Evolutionary conservation across 2,797 vertebrate genomes (phyloP), one percentile per base, ranked within the genome.

Genomic region (Sebastes wilsoni): DNA sequence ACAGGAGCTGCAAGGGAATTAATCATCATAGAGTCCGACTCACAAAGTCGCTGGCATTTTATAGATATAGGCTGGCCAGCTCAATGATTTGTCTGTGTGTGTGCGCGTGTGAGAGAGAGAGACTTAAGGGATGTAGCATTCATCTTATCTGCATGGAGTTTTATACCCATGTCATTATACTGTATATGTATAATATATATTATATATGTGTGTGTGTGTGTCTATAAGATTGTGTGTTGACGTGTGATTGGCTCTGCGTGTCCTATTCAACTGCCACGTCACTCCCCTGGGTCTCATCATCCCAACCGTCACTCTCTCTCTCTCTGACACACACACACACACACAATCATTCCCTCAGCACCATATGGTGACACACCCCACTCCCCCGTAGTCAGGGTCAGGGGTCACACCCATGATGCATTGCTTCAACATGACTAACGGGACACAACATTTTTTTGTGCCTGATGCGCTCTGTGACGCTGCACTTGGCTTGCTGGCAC

Each of bases 331-430:
- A 77, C 76, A 72, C 58, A 18, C 42, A 77, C 65, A 68, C 70
- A 84, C 42, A 66, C 61, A 42, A 11, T 75, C 54, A 20, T 83
- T 89, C 75, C 79, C 74, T 84, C 68, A 80, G 79, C 81, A 82
- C 91, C 95, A 95, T 95, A 95, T 95, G 95, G 93, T 87, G 87
- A 89, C 84, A 93, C 88, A 80, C 79, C 87, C 85, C 34, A 5
- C 84, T 86, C 77, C 84, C 81, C 71, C 68, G 79, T 82, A 84
- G 78, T 70, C 14, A 27, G 79, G 91, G 92, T 93, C 92, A 93
- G 72, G 61, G 92, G 91, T 94, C 89, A 85, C 34, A 74, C 74
- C 84, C 84, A 77, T 92, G 79, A 93, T 88, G 91, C 92, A 87
- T 77, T 81, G 80, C 92, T 88, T 77, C 75, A 69, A 72, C 65